These are phyloP conservation scores for Tridacna gigas DNA, from an alignment of 2,888 invertebrate genomes.

Conservation along the genomic window DNA sequence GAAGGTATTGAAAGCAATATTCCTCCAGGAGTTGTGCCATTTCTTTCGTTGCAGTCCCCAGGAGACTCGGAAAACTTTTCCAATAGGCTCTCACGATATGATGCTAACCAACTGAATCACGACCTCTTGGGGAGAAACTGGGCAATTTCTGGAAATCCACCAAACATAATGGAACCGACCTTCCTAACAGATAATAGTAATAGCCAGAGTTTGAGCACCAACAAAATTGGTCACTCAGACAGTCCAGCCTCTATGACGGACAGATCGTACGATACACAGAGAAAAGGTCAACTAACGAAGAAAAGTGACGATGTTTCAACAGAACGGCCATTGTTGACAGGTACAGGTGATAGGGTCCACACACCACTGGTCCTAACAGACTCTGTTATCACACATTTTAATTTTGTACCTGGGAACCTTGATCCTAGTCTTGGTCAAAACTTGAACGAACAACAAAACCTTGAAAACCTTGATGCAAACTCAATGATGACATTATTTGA, in stretches of 20 bases:
- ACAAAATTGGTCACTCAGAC: no score
- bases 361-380: no score
- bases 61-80: neutral
- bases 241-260: no score
- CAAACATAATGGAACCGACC: constrained; percentile 6
- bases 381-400: neutral
- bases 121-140: constrained; percentile 25
- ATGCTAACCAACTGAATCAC: constrained; percentile 44
- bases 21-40: neutral
- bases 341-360: no score
- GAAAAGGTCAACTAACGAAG: no score
- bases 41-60: no score
- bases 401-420: constrained; percentile 53
- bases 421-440: neutral
- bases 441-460: constrained; percentile 2
- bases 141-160: constrained; percentile 11
- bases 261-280: no score
- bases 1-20: neutral
- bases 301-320: no score
- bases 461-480: neutral
- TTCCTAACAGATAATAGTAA: constrained; percentile 1
- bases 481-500: constrained; percentile 30
- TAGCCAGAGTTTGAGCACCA: neutral
- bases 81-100: neutral
- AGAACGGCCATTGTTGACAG: no score